A percentile compares a stretch with the other conserved stretches of the same genome.
Evolutionary conservation across 2,888 invertebrate species (phyloP).

Genomic region (Eulithis testata): DNA sequence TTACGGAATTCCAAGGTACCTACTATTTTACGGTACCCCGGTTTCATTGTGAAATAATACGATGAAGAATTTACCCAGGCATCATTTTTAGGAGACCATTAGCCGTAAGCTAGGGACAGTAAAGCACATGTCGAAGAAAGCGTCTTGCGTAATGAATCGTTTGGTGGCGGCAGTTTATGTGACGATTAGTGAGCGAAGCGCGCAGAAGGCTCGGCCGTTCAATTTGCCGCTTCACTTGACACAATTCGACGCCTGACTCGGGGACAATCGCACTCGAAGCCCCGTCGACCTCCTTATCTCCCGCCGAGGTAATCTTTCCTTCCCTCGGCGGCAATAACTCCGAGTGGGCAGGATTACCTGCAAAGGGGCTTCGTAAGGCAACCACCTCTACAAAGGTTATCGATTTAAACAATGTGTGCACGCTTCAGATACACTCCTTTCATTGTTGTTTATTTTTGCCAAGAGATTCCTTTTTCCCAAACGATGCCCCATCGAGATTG

Average conservation of each 20-base stretch:
- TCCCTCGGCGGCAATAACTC: constrained; percentile 84
- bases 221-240: constrained; percentile 85
- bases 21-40: constrained; percentile 24
- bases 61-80: constrained; percentile 21
- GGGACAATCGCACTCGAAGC: constrained; percentile 84
- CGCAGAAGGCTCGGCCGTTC: constrained; percentile 83
- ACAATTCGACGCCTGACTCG: constrained; percentile 85
- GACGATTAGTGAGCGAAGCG: constrained; percentile 80
- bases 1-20: constrained; percentile 19
- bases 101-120: constrained; percentile 39
- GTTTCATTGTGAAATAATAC: constrained; percentile 22
- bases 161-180: constrained; percentile 78
- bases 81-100: constrained; percentile 19
- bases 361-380: constrained; percentile 79
- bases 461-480: constrained; percentile 39
- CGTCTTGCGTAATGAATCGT: constrained; percentile 78
- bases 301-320: constrained; percentile 84
- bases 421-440: constrained; percentile 63
- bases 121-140: constrained; percentile 61
- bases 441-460: constrained; percentile 59
- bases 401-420: constrained; percentile 80
- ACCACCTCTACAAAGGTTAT: constrained; percentile 81
- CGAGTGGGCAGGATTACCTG: constrained; percentile 85
- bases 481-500: constrained; percentile 35
- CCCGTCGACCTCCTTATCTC: constrained; percentile 84